Base-by-base conservation (phyloP, 2,888 invertebrate species). In the Atherix ibis region DNA sequence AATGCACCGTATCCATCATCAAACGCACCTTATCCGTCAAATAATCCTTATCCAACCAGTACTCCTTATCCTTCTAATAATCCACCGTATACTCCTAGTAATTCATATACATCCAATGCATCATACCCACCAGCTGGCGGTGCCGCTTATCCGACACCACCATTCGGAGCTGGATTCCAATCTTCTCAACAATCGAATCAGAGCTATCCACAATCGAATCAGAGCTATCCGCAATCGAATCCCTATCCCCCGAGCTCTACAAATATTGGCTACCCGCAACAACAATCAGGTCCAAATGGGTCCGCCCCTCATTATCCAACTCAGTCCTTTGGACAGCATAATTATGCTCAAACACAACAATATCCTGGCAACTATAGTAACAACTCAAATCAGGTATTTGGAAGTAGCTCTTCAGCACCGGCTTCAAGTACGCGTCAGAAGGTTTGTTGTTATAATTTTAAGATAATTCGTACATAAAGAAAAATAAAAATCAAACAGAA, bases 1-100 rank as follows among this genome's bases (percentile, higher is more conserved):
- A 18, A 13, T 12, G 12, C 30, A 14, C 30, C 35, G 10, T 29
- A 34, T 28, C 28, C 28, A 4, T 13, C 6, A n/a, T 14, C 5
- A 29, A 14, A 29, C 15, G 14, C 35, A 18, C 34, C 35, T 26
- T 35, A 35, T 27, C 36, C 39, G 4, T 27, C 32, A 27, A 27
- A n/a, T n/a, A n/a, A n/a, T n/a, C n/a, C 27, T 30, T 50, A 50
- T 36, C 47, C 47, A 18, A 32, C 45, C 1, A 38, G 42, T 31
- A 48, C 44, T n/a, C n/a, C n/a, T n/a, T n/a, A n/a, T n/a, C n/a
- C n/a, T n/a, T n/a, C n/a, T n/a, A n/a, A n/a, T n/a, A 44, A 38
- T 15, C 41, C 44, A 31, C 45, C 46, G 12, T 42, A 41, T 40
- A 44, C 44, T 12, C 42, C 41, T 26, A 27, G 12, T 9, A 17